A percentile compares a stretch with the other conserved stretches of the same genome.
Conservation (phyloP, 2,888 invertebrate species). For the Galerucella pusilla region DNA sequence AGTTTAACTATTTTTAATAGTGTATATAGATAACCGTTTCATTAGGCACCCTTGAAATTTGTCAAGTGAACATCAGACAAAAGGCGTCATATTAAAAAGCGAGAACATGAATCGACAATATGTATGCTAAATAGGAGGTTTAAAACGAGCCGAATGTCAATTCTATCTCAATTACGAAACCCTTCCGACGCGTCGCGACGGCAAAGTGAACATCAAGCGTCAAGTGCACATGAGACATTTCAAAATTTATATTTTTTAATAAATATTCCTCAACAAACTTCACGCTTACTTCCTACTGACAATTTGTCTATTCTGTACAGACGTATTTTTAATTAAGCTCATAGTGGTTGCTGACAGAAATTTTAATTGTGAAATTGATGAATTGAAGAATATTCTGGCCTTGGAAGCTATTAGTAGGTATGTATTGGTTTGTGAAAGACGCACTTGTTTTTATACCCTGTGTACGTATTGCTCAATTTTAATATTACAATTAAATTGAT, state of each 20-base stretch:
- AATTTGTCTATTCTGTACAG: neutral
- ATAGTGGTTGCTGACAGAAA: too few species aligned
- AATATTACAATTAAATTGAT: too few species aligned
- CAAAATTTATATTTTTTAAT: conserved; percentile 60
- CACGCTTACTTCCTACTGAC: neutral
- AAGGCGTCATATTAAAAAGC: conserved; percentile 59
- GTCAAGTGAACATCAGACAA: conserved; percentile 49
- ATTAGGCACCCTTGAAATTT: conserved; percentile 47
- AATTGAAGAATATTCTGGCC: too few species aligned
- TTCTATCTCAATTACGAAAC: conserved; percentile 64
- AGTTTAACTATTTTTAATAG: neutral
- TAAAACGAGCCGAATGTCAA: conserved; percentile 61
- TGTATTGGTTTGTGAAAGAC: too few species aligned
- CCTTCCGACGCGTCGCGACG: conserved; percentile 57
- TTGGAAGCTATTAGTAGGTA: too few species aligned
- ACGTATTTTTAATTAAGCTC: neutral
- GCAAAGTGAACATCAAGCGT: conserved; percentile 50
- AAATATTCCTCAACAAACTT: conserved; percentile 12
- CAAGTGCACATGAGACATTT: conserved; percentile 51
- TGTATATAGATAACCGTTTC: conserved; percentile 35
- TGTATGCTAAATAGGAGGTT: conserved; percentile 64
- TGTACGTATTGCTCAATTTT: too few species aligned
- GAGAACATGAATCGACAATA: conserved; percentile 63
- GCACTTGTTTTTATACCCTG: too few species aligned
- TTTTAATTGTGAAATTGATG: too few species aligned